Base-by-base conservation (phyloP, 2,797 vertebrate genomes). In the Scolopax bukidnonensis region DNA sequence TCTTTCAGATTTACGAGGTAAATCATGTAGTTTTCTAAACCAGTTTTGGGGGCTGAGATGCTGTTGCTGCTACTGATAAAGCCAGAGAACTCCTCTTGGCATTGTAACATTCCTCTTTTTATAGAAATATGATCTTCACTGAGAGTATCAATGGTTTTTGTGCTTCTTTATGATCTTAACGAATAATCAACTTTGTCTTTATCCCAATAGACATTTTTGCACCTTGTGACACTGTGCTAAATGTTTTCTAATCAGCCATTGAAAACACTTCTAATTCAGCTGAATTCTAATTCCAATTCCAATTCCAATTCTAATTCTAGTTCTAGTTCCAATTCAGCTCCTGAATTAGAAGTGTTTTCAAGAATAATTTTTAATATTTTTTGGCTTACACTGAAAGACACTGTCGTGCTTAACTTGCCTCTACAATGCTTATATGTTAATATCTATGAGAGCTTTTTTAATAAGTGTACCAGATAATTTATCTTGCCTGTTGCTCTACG, bases 81-180 rank as follows among this genome's bases (percentile, higher is more conserved):
- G 47, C 16, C 23, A 10, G 67, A 45, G 59, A 38, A 16, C 36
- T 25, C 38, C 13, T 28, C 19, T 41, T 25, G 16, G 27, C 16
- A 2, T 25, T 1, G 5, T 50, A 54, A n/a, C 4, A 1, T 54
- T 56, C 47, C 41, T 16, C 41, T 7, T 19, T 54, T 56, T 67
- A 8, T 9, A 20, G 59, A 10, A 63, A 0, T n/a, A 5, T 13
- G 32, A 7, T 50, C 61, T 27, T 67, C 45, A 5, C 43, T 17
- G 36, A 38, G 41, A 7, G 61, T 43, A 5, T 38, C 25, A 20
- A 9, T 0, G 0, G 1, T 28, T 48, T 50, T 54, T 53, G 12
- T 69, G 38, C 16, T 36, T 16, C 25, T 33, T n/a, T 9, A n/a
- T 16, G 20, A 28, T 33, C 12, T 56, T 41, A 16, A 15, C 28